Evolutionary conservation across 2,888 invertebrate genomes (phyloP).

Genomic region (Zaprionus obscuricornis): DNA sequence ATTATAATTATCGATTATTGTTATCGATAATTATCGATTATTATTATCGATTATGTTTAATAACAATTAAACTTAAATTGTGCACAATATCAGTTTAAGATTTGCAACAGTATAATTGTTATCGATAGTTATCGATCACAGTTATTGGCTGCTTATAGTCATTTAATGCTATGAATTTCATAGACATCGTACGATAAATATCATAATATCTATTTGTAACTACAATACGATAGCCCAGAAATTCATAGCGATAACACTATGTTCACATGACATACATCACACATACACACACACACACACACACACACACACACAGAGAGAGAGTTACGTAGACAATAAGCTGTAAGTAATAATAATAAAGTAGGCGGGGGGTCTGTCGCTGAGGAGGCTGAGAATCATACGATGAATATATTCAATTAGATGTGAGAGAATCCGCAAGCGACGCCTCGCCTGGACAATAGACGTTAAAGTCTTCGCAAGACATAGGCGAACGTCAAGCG

Average conservation of each 20-base stretch:
- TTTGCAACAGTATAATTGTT: too few relatives aligned
- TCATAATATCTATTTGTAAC: slow-evolving; percentile 1
- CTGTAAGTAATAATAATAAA: slow-evolving; percentile 35
- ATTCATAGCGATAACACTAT: slow-evolving; percentile 32
- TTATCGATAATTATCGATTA: too few relatives aligned
- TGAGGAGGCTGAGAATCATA: slow-evolving; percentile 17
- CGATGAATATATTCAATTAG: slow-evolving; percentile 64
- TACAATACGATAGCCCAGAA: slow-evolving; percentile 32
- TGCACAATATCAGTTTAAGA: too few relatives aligned
- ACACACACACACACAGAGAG: neutral
- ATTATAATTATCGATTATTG: too few relatives aligned
- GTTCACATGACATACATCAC: neutral
- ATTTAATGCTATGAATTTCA: slow-evolving; percentile 31
- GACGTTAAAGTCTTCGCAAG: too few relatives aligned
- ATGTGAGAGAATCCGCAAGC: slow-evolving; percentile 19
- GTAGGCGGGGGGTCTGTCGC: slow-evolving; percentile 3
- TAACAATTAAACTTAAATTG: too few relatives aligned
- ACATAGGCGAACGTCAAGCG: slow-evolving; percentile 18
- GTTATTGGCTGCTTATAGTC: slow-evolving; percentile 9
- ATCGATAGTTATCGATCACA: neutral
- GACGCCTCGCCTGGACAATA: slow-evolving; percentile 28
- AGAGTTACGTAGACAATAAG: slow-evolving; percentile 12
- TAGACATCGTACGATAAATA: slow-evolving; percentile 31
- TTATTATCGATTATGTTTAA: too few relatives aligned
- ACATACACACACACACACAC: neutral